Conservation (phyloP, 1,140 invertebrate genomes). For the Uloborus diversus region DNA sequence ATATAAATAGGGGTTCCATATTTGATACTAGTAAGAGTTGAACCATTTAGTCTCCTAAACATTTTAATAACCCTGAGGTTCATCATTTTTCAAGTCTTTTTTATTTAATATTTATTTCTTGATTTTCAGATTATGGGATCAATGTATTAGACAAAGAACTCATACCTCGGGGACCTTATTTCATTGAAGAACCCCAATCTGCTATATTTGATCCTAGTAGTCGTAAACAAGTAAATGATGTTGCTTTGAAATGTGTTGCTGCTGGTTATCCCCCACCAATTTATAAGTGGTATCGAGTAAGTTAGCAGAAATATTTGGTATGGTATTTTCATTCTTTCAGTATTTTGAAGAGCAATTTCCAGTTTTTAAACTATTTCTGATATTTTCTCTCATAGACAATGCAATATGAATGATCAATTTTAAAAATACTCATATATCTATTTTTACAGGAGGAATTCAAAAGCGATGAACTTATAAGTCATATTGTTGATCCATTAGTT, state of each 20-base stretch:
- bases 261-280: slow-evolving; percentile 88
- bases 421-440: too few relatives aligned
- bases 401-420: too few relatives aligned
- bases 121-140: slow-evolving; percentile 78
- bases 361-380: background rate
- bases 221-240: slow-evolving; percentile 75
- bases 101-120: background rate
- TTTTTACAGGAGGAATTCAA: slow-evolving; percentile 76
- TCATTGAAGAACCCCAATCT: slow-evolving; percentile 83
- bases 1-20: too few relatives aligned
- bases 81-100: background rate
- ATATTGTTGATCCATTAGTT: slow-evolving; percentile 78
- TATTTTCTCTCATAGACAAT: too few relatives aligned
- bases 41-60: too few relatives aligned
- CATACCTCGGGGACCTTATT: slow-evolving; percentile 86
- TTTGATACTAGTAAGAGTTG: too few relatives aligned
- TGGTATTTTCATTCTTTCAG: background rate
- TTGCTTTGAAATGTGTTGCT: slow-evolving; percentile 83
- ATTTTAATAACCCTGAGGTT: too few relatives aligned
- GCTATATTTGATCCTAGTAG: slow-evolving; percentile 85
- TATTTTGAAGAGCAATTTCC: background rate
- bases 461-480: slow-evolving; percentile 75
- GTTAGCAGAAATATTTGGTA: slow-evolving; percentile 4
- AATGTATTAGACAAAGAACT: slow-evolving; percentile 77
- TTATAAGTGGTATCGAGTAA: slow-evolving; percentile 85